phyloP scores from a whole-genome alignment of 2,888 invertebrate genomes.

The Calameuta pallipes region DNA sequence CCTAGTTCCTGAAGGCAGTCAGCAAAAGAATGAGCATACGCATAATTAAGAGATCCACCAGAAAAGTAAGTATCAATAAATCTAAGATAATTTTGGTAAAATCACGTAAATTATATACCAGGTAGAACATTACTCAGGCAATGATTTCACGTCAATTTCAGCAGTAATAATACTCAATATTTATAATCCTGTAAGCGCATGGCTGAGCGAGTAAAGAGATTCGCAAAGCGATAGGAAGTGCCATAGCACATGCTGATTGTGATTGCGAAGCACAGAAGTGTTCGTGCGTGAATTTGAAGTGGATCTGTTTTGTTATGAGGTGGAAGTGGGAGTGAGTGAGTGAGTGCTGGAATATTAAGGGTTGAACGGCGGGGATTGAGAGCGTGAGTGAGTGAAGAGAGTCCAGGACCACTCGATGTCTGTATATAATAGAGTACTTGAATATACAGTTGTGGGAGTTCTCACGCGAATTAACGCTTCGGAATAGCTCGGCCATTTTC shows the following conservation, averaged over 20 bases:
- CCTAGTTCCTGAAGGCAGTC: background rate
- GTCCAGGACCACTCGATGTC: constrained; percentile 5
- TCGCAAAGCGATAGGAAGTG: background rate
- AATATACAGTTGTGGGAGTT: constrained; percentile 28
- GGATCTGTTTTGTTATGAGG: background rate
- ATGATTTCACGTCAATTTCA: background rate
- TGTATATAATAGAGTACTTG: constrained; percentile 8
- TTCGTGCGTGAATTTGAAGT: background rate
- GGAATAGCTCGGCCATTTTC: constrained; percentile 16
- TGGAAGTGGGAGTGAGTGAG: background rate
- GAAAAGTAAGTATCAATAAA: background rate
- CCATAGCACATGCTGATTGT: background rate
- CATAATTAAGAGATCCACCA: background rate
- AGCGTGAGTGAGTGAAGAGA: constrained; percentile 5
- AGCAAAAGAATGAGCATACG: background rate
- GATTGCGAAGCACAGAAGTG: background rate
- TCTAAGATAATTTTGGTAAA: background rate
- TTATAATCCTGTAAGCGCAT: background rate
- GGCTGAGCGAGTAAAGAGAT: background rate
- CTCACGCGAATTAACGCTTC: constrained; percentile 29
- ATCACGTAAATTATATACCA: background rate
- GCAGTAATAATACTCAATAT: background rate
- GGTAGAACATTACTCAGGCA: background rate
- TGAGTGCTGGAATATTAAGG: background rate
- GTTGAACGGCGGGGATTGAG: background rate